A percentile compares a stretch with the other conserved stretches of the same genome.
phyloP scores from a whole-genome alignment of 2,113 vertebrate genomes.

The Onychorhynchus coronatus region DNA sequence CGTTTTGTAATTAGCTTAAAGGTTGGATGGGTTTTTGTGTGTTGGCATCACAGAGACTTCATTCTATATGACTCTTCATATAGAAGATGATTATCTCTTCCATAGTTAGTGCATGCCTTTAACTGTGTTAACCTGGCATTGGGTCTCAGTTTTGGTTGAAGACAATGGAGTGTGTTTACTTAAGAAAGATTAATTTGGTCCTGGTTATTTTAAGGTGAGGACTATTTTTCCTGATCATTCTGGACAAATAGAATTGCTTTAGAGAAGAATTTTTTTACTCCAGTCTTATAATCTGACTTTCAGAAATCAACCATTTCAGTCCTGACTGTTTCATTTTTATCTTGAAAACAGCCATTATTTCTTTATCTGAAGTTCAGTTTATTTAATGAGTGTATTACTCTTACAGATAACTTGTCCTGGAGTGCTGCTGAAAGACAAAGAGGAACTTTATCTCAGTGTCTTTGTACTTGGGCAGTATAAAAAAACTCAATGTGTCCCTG shows the following conservation, averaged over 20 bases:
- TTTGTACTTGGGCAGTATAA: constrained; percentile 87
- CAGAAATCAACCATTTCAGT: neutral
- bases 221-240: neutral
- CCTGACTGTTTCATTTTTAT: constrained; percentile 24
- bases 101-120: neutral
- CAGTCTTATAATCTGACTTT: neutral
- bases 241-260: neutral
- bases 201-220: constrained; percentile 1
- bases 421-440: constrained; percentile 78
- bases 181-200: neutral
- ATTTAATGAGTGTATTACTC: constrained; percentile 33
- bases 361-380: neutral
- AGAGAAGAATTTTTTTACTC: neutral
- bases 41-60: neutral
- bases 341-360: constrained; percentile 4
- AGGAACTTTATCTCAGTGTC: constrained; percentile 85
- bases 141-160: neutral
- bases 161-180: neutral
- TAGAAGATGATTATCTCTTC: neutral
- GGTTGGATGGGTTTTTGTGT: neutral
- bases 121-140: neutral
- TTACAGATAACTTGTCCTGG: constrained; percentile 89
- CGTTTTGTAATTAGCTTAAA: neutral
- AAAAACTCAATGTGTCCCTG: constrained; percentile 82
- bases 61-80: neutral